A percentile compares a stretch with the other conserved stretches of the same genome.
These are phyloP conservation scores for Stenurella melanura DNA, from an alignment of 2,888 invertebrate species.

Conservation along the genomic window DNA sequence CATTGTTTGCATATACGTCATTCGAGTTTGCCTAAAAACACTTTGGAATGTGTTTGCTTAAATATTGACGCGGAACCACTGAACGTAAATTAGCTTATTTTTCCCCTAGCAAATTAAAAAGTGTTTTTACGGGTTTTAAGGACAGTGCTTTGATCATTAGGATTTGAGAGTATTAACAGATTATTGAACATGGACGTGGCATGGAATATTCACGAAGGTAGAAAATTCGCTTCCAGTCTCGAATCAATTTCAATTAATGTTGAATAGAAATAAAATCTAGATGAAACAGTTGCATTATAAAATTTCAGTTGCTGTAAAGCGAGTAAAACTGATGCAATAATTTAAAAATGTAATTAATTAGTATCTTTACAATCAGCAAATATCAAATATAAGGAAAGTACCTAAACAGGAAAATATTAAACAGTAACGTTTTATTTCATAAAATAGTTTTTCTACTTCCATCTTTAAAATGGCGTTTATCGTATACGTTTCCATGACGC, in stretches of 20 bases:
- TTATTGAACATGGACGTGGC: background rate
- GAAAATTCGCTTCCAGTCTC: background rate
- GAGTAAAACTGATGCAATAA: too few relatives aligned
- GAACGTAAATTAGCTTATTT: background rate
- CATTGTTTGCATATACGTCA: background rate
- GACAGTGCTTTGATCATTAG: slow-evolving; percentile 11
- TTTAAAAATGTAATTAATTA: too few relatives aligned
- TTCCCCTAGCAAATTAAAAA: slow-evolving; percentile 8
- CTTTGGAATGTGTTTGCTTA: slow-evolving; percentile 7
- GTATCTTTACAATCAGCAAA: too few relatives aligned
- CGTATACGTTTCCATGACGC: too few relatives aligned
- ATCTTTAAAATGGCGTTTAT: too few relatives aligned
- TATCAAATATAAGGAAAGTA: too few relatives aligned
- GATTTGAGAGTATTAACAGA: slow-evolving; percentile 3
- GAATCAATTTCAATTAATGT: background rate
- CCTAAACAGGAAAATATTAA: too few relatives aligned
- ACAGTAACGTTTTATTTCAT: too few relatives aligned
- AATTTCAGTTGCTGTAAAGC: too few relatives aligned
- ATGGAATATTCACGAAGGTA: background rate
- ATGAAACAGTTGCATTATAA: too few relatives aligned
- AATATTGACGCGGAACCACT: background rate
- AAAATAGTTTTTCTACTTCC: too few relatives aligned
- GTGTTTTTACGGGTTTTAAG: slow-evolving; percentile 4
- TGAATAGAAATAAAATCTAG: background rate
- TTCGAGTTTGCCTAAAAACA: background rate